Base-by-base conservation (phyloP, 2,888 invertebrate species). In the Shargacucullia verbasci region DNA sequence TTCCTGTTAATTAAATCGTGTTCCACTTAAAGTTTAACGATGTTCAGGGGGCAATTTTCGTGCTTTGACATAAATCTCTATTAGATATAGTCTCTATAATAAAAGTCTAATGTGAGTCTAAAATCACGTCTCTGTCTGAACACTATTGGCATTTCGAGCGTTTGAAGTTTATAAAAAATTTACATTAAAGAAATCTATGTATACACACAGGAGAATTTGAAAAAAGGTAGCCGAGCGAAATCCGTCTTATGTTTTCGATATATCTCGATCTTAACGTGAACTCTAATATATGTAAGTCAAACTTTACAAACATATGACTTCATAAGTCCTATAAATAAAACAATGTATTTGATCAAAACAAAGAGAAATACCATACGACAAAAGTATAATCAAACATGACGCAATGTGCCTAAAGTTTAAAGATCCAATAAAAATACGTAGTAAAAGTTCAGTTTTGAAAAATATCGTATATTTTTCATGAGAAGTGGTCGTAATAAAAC, bases 1-100 rank as follows among this genome's bases (percentile, higher is more conserved):
- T 41, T 50, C 50, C 48, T 47, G 60, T 70, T 73, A 73, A 74
- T 73, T 76, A 74, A 70, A 73, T 63, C 41, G 39, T 63, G 60
- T 73, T 53, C 57, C 46, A 15, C 37, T 59, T 57, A 54, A 55
- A 25, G 40, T 44, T 46, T 35, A 37, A 14, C 12, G 10, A 47
- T 14, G 50, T n/a, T n/a, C n/a, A n/a, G n/a, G n/a, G n/a, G n/a
- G n/a, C n/a, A n/a, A n/a, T n/a, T n/a, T n/a, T n/a, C n/a, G n/a
- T n/a, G n/a, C n/a, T n/a, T n/a, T n/a, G n/a, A n/a, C n/a, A n/a
- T n/a, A n/a, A n/a, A n/a, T n/a, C n/a, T n/a, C n/a, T n/a, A n/a
- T n/a, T n/a, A n/a, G n/a, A n/a, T n/a, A n/a, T n/a, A n/a, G n/a
- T n/a, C n/a, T n/a, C n/a, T n/a, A n/a, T n/a, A n/a, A n/a, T n/a